These are phyloP conservation scores for Chrysolina oricalcia DNA, from an alignment of 2,888 invertebrate genomes.

Conservation along the genomic window DNA sequence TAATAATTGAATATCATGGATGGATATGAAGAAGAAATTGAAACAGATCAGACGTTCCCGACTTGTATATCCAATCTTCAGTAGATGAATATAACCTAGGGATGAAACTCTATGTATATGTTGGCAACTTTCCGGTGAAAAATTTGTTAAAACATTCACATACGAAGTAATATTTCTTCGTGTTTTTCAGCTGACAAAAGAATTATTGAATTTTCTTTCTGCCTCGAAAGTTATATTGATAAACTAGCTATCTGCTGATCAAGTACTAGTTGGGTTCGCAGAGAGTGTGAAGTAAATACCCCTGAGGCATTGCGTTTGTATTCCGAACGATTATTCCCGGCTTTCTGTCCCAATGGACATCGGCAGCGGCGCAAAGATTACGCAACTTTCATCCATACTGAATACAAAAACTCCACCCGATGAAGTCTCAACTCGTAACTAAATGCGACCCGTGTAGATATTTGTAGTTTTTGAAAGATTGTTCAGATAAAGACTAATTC, in stretches of 20 bases:
- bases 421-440: slow-evolving; percentile 19
- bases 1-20: no score
- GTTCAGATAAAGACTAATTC: slow-evolving; percentile 18
- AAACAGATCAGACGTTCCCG: no score
- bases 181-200: neutral
- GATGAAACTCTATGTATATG: no score
- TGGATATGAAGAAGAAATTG: no score
- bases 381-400: slow-evolving; percentile 26
- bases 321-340: slow-evolving; percentile 27
- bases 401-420: slow-evolving; percentile 25
- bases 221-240: slow-evolving; percentile 8
- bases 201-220: neutral
- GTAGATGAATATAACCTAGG: no score
- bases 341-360: slow-evolving; percentile 27
- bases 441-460: slow-evolving; percentile 1
- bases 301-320: slow-evolving; percentile 21
- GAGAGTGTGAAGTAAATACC: slow-evolving; percentile 12
- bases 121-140: no score
- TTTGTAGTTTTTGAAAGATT: slow-evolving; percentile 24
- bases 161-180: neutral
- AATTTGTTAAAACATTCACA: no score
- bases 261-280: slow-evolving; percentile 16
- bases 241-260: slow-evolving; percentile 7
- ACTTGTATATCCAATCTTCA: no score
- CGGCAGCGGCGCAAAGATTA: slow-evolving; percentile 31